Evolutionary conservation across 2,113 vertebrate genomes (phyloP).

Genomic region (Amblyopsis rosae): DNA sequence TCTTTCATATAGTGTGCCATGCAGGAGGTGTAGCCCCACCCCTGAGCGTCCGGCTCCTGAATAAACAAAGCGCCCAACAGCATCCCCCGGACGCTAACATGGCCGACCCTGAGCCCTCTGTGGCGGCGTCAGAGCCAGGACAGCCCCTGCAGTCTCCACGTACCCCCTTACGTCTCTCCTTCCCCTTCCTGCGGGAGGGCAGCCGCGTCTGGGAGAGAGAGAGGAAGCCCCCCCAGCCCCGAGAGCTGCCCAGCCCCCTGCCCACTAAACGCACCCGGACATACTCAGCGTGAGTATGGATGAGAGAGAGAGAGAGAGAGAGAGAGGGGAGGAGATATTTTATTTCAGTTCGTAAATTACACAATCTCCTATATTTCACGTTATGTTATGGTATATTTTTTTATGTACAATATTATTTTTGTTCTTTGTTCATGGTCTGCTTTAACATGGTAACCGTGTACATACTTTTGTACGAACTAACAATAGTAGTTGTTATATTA

Average conservation of each 20-base stretch:
- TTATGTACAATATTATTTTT: no score
- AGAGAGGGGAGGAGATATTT: not conserved
- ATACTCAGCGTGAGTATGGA: slow-evolving; percentile 91
- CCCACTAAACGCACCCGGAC: slow-evolving; percentile 96
- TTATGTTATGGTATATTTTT: no score
- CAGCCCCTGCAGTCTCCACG: slow-evolving; percentile 85
- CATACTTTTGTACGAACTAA: no score
- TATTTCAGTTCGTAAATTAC: not conserved
- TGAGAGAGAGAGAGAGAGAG: not conserved
- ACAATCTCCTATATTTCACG: no score
- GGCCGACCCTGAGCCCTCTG: slow-evolving; percentile 81
- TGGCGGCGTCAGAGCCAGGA: slow-evolving; percentile 66
- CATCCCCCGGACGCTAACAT: slow-evolving; percentile 63
- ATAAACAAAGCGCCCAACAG: not conserved
- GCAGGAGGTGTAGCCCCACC: not conserved
- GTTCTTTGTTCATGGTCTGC: no score
- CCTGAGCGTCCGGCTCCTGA: slow-evolving; percentile 26
- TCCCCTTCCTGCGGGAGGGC: slow-evolving; percentile 91
- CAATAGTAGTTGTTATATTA: no score
- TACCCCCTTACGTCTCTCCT: slow-evolving; percentile 84
- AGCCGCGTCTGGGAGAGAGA: slow-evolving; percentile 92
- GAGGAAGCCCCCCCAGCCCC: slow-evolving; percentile 78
- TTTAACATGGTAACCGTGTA: no score
- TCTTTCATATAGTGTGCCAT: not conserved
- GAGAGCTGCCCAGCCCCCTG: slow-evolving; percentile 92